Percentiles rank a stretch among this genome's conserved stretches.
Conservation (phyloP, 2,888 invertebrate genomes). For the Prostheceraeus crozeri region DNA sequence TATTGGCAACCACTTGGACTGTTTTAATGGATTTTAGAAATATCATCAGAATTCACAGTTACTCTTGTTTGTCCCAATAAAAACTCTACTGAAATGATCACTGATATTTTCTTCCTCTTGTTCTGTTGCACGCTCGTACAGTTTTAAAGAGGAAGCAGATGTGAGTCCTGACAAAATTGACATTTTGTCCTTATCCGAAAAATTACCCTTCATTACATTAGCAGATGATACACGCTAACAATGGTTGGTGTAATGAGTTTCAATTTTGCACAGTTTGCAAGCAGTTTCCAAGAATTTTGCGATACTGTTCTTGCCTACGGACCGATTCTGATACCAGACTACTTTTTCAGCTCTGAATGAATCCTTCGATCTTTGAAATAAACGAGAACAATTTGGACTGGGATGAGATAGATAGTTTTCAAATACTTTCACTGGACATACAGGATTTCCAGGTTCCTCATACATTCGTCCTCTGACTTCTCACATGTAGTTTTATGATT, state of each 20-base stretch:
- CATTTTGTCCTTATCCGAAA: constrained; percentile 12
- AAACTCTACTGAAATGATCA: constrained; percentile 14
- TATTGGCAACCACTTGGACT: too few species aligned
- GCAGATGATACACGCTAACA: constrained; percentile 7
- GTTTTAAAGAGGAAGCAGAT: constrained; percentile 17
- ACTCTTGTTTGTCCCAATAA: constrained; percentile 8
- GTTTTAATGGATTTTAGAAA: too few species aligned
- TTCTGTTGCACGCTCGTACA: constrained; percentile 8
- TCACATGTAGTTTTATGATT: too few species aligned
- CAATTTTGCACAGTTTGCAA: constrained; percentile 12
- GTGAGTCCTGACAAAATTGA: constrained; percentile 12
- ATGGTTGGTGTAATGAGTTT: constrained; percentile 7
- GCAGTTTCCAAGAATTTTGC: constrained; percentile 7
- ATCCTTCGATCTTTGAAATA: constrained; percentile 6
- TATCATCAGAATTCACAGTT: too few species aligned
- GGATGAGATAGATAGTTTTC: constrained; percentile 6
- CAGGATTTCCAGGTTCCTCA: constrained; percentile 7
- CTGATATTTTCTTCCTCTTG: constrained; percentile 4
- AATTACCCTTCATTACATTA: constrained; percentile 1
- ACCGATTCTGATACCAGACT: constrained; percentile 6
- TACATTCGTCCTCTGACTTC: constrained; percentile 11
- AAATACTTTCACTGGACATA: constrained; percentile 6
- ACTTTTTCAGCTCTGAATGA: constrained; percentile 6
- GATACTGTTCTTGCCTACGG: not conserved
- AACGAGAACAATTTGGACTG: constrained; percentile 1